Percentiles rank a stretch among this genome's conserved stretches.
phyloP scores from a whole-genome alignment of 2,888 invertebrate genomes.

The Melieria crassipennis region DNA sequence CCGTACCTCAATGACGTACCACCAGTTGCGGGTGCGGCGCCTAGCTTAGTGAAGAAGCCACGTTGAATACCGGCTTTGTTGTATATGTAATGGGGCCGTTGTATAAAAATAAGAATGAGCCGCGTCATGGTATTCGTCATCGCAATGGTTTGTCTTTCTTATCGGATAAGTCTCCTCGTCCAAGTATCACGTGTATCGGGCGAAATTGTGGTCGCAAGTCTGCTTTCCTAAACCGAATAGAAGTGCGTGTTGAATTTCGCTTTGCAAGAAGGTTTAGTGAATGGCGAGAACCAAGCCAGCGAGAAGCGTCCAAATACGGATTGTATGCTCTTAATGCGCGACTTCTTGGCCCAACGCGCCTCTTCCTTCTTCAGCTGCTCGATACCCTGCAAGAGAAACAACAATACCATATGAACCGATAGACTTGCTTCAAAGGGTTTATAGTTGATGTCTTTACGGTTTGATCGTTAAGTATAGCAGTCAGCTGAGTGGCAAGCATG shows the following conservation, averaged over 20 bases:
- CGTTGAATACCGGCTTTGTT: too few species aligned
- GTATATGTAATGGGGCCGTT: too few species aligned
- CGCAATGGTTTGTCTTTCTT: too few species aligned
- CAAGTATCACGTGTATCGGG: too few species aligned
- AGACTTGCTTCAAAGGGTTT: not conserved
- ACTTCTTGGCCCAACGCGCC: conserved; percentile 90
- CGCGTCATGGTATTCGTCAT: too few species aligned
- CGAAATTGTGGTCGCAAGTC: too few species aligned
- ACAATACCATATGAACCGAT: not conserved
- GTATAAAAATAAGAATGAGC: too few species aligned
- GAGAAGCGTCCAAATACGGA: conserved; percentile 97
- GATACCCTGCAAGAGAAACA: conserved; percentile 76
- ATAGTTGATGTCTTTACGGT: conserved; percentile 71
- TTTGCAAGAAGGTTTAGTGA: conserved; percentile 78
- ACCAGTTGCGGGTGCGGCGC: too few species aligned
- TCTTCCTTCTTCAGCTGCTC: conserved; percentile 97
- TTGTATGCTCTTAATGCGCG: conserved; percentile 94
- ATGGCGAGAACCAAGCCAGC: conserved; percentile 88
- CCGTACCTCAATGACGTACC: too few species aligned
- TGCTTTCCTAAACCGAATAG: conserved; percentile 78
- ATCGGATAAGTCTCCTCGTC: too few species aligned
- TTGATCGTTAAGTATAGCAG: conserved; percentile 98
- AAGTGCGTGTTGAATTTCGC: conserved; percentile 82
- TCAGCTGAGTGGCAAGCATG: conserved; percentile 96
- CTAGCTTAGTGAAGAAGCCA: too few species aligned